phyloP scores from a whole-genome alignment of 2,888 invertebrate species.

The Drosophila prolongata region DNA sequence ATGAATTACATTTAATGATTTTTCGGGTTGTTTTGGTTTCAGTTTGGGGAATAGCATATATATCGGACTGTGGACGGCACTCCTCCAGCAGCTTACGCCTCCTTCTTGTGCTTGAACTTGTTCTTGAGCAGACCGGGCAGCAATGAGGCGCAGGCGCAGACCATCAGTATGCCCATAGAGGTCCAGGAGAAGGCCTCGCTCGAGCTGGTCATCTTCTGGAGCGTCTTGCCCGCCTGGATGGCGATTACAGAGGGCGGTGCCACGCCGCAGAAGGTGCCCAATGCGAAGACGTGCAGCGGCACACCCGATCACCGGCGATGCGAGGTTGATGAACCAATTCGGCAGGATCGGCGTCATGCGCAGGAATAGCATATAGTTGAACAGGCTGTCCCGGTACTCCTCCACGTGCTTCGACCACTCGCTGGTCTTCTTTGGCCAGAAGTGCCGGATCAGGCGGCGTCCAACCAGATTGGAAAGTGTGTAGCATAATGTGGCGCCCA shows the following conservation, averaged over 20 bases:
- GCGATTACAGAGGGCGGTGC: slow-evolving; percentile 99
- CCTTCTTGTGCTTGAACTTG: slow-evolving; percentile 89
- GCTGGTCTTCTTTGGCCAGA: slow-evolving; percentile 94
- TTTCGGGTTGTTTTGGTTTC: slow-evolving; percentile 39
- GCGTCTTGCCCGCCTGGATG: slow-evolving; percentile 98
- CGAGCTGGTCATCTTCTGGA: slow-evolving; percentile 95
- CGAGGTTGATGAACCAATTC: slow-evolving; percentile 96
- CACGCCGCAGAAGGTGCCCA: slow-evolving; percentile 98
- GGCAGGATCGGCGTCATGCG: slow-evolving; percentile 98
- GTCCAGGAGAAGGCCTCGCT: slow-evolving; percentile 95
- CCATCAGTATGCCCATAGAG: slow-evolving; percentile 91
- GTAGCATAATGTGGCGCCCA: slow-evolving; percentile 98
- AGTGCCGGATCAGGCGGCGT: slow-evolving; percentile 92
- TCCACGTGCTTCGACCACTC: slow-evolving; percentile 94
- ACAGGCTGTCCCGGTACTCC: slow-evolving; percentile 93
- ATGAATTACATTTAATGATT: slow-evolving; percentile 41
- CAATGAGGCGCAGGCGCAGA: slow-evolving; percentile 93
- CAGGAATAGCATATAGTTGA: slow-evolving; percentile 98
- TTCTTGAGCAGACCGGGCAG: slow-evolving; percentile 95
- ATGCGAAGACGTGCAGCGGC: slow-evolving; percentile 94
- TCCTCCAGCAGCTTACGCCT: slow-evolving; percentile 45
- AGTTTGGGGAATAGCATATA: slow-evolving; percentile 34
- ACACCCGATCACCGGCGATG: slow-evolving; percentile 99
- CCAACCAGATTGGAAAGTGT: slow-evolving; percentile 96
- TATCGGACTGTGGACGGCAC: slow-evolving; percentile 1